Conservation (phyloP, 2,113 vertebrate species). For the Poeciliopsis occidentalis region DNA sequence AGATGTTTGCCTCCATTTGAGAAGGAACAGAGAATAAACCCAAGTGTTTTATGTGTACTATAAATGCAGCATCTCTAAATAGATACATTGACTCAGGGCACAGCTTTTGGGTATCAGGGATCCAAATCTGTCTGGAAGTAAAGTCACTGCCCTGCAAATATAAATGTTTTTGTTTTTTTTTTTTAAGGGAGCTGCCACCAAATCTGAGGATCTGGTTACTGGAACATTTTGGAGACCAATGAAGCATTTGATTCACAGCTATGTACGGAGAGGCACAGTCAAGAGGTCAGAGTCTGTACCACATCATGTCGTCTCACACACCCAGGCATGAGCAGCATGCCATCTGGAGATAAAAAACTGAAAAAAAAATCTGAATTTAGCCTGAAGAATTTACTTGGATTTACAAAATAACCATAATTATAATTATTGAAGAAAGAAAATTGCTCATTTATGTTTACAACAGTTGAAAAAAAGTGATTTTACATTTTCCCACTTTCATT, state of each 20-base stretch:
- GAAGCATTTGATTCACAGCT: constrained; percentile 61
- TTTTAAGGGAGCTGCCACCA: constrained; percentile 11
- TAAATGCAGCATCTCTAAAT: constrained; percentile 31
- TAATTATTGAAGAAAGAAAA: neutral
- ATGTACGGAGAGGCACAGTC: constrained; percentile 48
- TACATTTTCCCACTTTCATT: neutral
- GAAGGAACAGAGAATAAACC: constrained; percentile 1
- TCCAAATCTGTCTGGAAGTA: constrained; percentile 19
- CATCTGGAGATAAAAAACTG: constrained; percentile 51
- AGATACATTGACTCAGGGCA: constrained; percentile 22
- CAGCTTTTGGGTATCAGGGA: constrained; percentile 16
- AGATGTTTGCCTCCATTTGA: neutral
- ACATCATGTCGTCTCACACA: constrained; percentile 42
- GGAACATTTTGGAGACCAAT: constrained; percentile 51
- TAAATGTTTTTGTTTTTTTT: constrained; percentile 12
- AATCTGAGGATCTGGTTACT: constrained; percentile 44
- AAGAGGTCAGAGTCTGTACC: constrained; percentile 56
- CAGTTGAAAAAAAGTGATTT: neutral
- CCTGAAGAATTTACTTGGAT: constrained; percentile 21
- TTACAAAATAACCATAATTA: constrained; percentile 23
- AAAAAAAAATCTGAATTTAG: constrained; percentile 19
- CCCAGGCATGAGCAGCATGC: constrained; percentile 37
- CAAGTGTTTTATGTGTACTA: constrained; percentile 29
- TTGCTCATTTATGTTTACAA: neutral
- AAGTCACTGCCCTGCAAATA: neutral